Percentiles rank a stretch among this genome's conserved stretches.
These are phyloP conservation scores for Pica pica DNA, from an alignment of 2,113 vertebrate genomes.

Conservation along the genomic window DNA sequence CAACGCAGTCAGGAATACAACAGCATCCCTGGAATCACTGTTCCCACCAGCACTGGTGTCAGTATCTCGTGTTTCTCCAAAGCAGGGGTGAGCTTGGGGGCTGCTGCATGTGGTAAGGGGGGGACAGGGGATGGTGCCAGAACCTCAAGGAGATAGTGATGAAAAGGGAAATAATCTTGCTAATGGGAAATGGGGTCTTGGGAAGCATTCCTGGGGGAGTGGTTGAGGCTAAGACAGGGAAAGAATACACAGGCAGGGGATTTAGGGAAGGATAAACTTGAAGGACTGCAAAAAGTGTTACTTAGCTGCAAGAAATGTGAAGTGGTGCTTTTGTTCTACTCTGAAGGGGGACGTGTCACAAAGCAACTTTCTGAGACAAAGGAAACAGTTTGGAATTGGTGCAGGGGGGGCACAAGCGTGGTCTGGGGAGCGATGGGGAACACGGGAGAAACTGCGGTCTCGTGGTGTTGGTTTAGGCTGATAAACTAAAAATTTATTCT, in stretches of 20 bases:
- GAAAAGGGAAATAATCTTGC: background rate
- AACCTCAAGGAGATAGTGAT: background rate
- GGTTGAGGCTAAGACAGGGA: background rate
- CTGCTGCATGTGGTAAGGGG: background rate
- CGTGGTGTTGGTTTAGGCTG: background rate
- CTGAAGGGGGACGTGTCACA: background rate
- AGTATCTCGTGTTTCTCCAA: background rate
- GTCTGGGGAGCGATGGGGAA: background rate
- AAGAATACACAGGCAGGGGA: background rate
- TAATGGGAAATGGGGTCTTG: background rate
- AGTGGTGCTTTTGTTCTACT: background rate
- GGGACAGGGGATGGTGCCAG: background rate
- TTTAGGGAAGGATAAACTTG: background rate
- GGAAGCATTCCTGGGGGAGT: background rate
- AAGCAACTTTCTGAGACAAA: background rate
- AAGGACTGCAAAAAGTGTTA: background rate
- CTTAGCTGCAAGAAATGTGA: background rate
- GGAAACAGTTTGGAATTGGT: background rate
- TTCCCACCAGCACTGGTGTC: background rate
- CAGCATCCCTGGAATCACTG: background rate
- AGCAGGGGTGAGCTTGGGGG: background rate
- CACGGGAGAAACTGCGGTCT: background rate
- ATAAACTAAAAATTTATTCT: constrained; percentile 19
- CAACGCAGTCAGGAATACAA: background rate
- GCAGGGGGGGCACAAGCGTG: background rate